Base-by-base conservation (phyloP, 2,888 invertebrate genomes). In the Diplazon laetatorius region DNA sequence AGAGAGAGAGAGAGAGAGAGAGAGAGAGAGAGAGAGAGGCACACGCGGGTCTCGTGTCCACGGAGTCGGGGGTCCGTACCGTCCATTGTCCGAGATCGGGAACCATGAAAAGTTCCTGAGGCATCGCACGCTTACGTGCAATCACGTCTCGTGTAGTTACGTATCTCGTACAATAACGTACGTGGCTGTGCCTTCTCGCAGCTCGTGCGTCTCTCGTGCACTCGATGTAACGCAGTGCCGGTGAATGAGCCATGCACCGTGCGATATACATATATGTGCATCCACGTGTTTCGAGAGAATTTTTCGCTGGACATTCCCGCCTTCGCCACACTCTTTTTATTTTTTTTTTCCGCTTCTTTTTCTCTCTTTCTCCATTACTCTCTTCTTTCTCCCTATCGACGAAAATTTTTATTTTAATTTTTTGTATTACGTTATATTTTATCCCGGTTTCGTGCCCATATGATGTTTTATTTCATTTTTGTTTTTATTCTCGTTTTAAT, bases 41-140 rank as follows among this genome's bases (percentile, higher is more conserved):
- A 39, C 44, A 52, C 46, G 35, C 59, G 63, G 2, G 30, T 30
- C 78, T 71, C 66, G 78, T 75, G 78, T 75, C 78, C 59, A 52
- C 22, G 42, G 48, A 50, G 50, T 63, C 48, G 77, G 59, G 80
- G 71, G 80, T 66, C 35, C 79, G 78, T 81, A 78, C 80, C 76
- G 76, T 71, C 83, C 82, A 87, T 87, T 87, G 87, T 87, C 86
- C 87, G 78, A 80, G 85, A 85, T 86, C 87, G 86, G 63, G 77
- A 80, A 85, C 81, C 87, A 87, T 87, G 87, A 87, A 87, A 84
- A 87, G 82, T 86, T 82, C 79, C 76, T 74, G 66, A 75, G 75
- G 76, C 73, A 70, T 77, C 79, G 77, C 76, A 69, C 69, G 78
- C 78, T 78, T 68, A 68, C 66, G 71, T 68, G 55, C 30, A 55